phyloP scores from a whole-genome alignment of 2,113 vertebrate species.

The Oryzias woworae region DNA sequence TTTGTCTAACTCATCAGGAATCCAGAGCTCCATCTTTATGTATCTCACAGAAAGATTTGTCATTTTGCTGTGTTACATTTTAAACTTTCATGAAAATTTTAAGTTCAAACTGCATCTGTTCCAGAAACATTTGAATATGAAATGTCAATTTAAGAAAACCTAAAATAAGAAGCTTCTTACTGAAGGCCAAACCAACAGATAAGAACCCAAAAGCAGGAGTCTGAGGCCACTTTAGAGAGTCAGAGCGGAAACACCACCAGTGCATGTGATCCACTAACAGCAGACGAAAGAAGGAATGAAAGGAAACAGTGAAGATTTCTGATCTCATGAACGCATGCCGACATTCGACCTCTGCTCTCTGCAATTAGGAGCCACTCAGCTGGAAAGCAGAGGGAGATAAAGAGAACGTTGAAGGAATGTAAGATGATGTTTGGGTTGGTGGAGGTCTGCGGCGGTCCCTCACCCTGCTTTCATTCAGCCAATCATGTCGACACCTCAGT shows the following conservation, averaged over 20 bases:
- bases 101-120: too few species aligned
- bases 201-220: too few species aligned
- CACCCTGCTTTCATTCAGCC: slow-evolving; percentile 76
- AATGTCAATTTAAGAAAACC: too few species aligned
- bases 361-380: slow-evolving; percentile 66
- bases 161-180: too few species aligned
- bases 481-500: slow-evolving; percentile 65
- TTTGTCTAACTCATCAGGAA: too few species aligned
- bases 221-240: too few species aligned
- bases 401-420: slow-evolving; percentile 25
- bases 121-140: too few species aligned
- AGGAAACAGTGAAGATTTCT: slow-evolving; percentile 33
- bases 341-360: slow-evolving; percentile 40
- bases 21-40: too few species aligned
- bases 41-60: too few species aligned
- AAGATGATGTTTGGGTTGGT: not conserved
- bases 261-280: not conserved
- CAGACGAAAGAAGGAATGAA: not conserved
- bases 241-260: not conserved
- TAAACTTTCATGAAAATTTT: too few species aligned
- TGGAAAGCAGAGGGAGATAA: slow-evolving; percentile 42
- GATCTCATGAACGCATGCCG: slow-evolving; percentile 40
- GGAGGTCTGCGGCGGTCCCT: slow-evolving; percentile 2
- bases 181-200: too few species aligned
- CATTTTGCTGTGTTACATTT: too few species aligned